Evolutionary conservation across 2,888 invertebrate genomes (phyloP).

Genomic region (Leucania comma): DNA sequence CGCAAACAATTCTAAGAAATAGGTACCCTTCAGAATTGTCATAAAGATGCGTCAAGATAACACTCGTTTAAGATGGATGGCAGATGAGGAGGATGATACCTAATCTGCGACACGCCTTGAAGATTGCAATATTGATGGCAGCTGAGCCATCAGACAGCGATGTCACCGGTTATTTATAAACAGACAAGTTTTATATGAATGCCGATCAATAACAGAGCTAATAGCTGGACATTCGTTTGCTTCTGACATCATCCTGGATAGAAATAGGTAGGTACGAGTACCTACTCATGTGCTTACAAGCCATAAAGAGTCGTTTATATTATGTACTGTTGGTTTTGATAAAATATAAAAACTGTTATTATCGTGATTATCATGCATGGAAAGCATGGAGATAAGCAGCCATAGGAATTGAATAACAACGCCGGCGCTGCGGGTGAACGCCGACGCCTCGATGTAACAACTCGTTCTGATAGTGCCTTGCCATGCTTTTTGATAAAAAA

Average conservation of each 20-base stretch:
- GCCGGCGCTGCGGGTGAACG: constrained; percentile 48
- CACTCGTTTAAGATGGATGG: constrained; percentile 65
- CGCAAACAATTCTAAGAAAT: constrained; percentile 66
- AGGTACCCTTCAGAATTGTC: constrained; percentile 59
- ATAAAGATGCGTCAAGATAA: constrained; percentile 68
- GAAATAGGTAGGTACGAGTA: constrained; percentile 7
- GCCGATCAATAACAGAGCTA: constrained; percentile 58
- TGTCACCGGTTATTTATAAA: constrained; percentile 74
- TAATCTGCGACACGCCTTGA: constrained; percentile 69
- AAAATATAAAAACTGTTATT: constrained; percentile 28
- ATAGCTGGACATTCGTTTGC: constrained; percentile 21
- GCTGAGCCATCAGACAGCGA: constrained; percentile 62
- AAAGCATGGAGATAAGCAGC: constrained; percentile 43
- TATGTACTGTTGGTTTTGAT: background rate
- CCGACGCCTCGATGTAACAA: constrained; percentile 27
- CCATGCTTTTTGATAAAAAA: constrained; percentile 36
- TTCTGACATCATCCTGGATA: constrained; percentile 35
- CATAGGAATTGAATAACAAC: constrained; percentile 25
- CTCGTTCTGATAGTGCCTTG: constrained; percentile 34
- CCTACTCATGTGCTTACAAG: too few relatives aligned
- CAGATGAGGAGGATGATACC: constrained; percentile 61
- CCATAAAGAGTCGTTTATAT: constrained; percentile 1
- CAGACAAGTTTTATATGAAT: constrained; percentile 67
- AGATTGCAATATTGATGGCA: constrained; percentile 72
- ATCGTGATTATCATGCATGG: constrained; percentile 49